phyloP scores from a whole-genome alignment of 37 sponge, comb jelly and placozoan species.

The Mnemiopsis leidyi region DNA sequence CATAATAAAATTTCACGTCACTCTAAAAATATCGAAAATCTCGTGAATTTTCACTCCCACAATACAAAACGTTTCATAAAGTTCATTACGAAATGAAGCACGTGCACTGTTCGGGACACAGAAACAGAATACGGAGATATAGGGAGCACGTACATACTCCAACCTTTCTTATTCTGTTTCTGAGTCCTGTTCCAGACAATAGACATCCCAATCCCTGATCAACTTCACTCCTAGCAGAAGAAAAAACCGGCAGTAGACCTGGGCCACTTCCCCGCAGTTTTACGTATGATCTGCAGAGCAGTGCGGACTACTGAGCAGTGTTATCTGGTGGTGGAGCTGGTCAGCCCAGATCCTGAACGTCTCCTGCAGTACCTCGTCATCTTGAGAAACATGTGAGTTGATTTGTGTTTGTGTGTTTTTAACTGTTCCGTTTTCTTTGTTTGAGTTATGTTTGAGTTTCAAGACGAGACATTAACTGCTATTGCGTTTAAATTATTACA shows the following conservation, averaged over 20 bases:
- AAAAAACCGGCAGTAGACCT: neutral
- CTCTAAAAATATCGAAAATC: too few species aligned
- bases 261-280: conserved; percentile 30
- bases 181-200: neutral
- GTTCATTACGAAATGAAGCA: too few species aligned
- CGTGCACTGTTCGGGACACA: too few species aligned
- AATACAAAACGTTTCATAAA: too few species aligned
- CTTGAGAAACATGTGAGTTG: conserved; percentile 8
- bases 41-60: too few species aligned
- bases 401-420: neutral
- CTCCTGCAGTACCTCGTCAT: conserved; percentile 49
- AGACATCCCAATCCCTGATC: neutral
- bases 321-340: conserved; percentile 29
- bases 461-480: too few species aligned
- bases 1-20: too few species aligned
- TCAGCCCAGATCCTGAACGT: neutral
- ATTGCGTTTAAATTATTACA: too few species aligned
- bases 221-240: neutral
- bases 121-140: neutral
- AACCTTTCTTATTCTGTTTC: neutral
- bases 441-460: too few species aligned
- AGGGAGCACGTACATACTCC: neutral
- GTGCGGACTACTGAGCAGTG: conserved; percentile 8
- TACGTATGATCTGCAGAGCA: conserved; percentile 1
- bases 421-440: too few species aligned